These are phyloP conservation scores for Petrocephalus schoutedeni DNA, from an alignment of 2,797 vertebrate genomes.

Conservation along the genomic window DNA sequence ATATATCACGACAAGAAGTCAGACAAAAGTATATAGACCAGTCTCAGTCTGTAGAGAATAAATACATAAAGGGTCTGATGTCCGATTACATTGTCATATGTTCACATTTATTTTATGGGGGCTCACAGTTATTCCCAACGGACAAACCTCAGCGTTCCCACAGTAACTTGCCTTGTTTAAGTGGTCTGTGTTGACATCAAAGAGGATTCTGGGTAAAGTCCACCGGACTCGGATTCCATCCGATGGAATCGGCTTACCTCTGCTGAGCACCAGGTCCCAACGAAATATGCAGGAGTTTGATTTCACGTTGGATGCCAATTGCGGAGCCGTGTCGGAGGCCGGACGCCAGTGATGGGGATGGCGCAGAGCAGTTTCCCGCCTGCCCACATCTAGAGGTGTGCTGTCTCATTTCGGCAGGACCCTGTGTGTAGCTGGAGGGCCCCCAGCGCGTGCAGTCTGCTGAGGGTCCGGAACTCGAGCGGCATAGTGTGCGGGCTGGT, in stretches of 20 bases:
- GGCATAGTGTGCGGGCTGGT: conserved; percentile 95
- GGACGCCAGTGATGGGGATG: neutral
- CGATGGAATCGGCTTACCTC: neutral
- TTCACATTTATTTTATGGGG: neutral
- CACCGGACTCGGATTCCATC: neutral
- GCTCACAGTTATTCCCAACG: neutral
- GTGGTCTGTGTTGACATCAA: neutral
- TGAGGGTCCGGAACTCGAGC: conserved; percentile 90
- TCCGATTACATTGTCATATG: neutral
- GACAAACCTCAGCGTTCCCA: neutral
- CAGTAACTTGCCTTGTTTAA: neutral
- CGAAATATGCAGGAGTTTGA: neutral
- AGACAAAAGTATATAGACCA: neutral
- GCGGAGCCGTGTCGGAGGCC: neutral
- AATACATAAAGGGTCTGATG: neutral
- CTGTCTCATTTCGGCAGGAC: conserved; percentile 50
- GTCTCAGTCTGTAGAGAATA: neutral
- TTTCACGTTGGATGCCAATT: neutral
- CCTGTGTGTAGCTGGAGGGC: conserved; percentile 87
- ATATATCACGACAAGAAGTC: neutral
- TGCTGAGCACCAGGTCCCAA: neutral
- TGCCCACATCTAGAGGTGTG: neutral
- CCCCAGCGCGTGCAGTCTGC: conserved; percentile 80
- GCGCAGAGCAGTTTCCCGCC: neutral
- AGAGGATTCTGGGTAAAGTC: neutral